Evolutionary conservation across 1,140 invertebrate genomes (phyloP).

Genomic region (Telenomus remus): DNA sequence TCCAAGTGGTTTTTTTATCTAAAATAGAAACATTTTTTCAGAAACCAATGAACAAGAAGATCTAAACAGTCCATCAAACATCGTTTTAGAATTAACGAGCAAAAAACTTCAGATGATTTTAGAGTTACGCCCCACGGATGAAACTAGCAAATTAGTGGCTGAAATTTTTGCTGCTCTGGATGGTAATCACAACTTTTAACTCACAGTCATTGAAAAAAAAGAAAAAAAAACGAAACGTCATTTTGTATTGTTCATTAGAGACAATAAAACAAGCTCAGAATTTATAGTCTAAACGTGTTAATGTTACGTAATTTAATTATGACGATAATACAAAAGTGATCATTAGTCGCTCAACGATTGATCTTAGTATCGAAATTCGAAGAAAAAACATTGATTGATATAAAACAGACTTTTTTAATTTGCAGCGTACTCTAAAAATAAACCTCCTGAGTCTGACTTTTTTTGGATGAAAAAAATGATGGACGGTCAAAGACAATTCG

Average conservation of each 20-base stretch:
- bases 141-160: conserved; percentile 80
- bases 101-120: conserved; percentile 78
- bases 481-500: conserved; percentile 61
- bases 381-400: too few relatives aligned
- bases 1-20: background rate
- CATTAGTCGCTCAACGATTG: conserved; percentile 6
- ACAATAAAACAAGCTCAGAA: too few relatives aligned
- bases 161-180: conserved; percentile 71
- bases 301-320: too few relatives aligned
- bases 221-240: background rate
- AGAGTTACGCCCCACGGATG: conserved; percentile 79
- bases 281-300: too few relatives aligned
- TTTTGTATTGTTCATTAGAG: conserved; percentile 4
- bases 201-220: conserved; percentile 6
- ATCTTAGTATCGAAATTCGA: conserved; percentile 12
- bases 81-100: conserved; percentile 79
- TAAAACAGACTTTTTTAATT: conserved; percentile 33
- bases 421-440: conserved; percentile 72
- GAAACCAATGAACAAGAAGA: conserved; percentile 76
- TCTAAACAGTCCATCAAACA: conserved; percentile 70
- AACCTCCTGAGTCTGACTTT: conserved; percentile 66
- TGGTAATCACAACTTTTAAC: conserved; percentile 55
- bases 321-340: too few relatives aligned
- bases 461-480: conserved; percentile 69
- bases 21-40: conserved; percentile 35